phyloP scores from a whole-genome alignment of 2,888 invertebrate species.

The Taphrorychus bicolor region DNA sequence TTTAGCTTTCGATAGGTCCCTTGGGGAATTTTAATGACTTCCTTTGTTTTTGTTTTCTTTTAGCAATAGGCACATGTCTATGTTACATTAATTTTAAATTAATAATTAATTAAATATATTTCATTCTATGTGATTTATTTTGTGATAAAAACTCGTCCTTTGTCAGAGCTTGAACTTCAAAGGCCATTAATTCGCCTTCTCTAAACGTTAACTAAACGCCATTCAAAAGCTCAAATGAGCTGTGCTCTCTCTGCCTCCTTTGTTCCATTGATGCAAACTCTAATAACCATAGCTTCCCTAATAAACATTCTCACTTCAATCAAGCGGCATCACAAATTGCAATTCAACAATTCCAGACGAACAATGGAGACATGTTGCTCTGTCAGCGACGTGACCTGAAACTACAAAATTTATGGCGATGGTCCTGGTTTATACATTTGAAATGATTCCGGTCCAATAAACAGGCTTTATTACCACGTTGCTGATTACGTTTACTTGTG shows the following conservation, averaged over 20 bases:
- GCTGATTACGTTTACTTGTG: background rate
- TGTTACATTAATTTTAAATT: too few relatives aligned
- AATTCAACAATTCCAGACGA: slow-evolving; percentile 10
- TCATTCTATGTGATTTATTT: too few relatives aligned
- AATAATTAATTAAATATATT: too few relatives aligned
- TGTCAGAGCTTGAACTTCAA: too few relatives aligned
- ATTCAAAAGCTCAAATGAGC: background rate
- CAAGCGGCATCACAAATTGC: slow-evolving; percentile 13
- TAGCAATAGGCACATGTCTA: too few relatives aligned
- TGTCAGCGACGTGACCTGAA: slow-evolving; percentile 30
- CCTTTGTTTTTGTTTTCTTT: too few relatives aligned
- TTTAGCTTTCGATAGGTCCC: background rate
- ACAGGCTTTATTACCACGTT: background rate
- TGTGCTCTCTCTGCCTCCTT: background rate
- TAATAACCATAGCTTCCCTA: background rate
- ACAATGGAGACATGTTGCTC: slow-evolving; percentile 22
- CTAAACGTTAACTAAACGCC: too few relatives aligned
- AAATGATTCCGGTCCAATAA: slow-evolving; percentile 23
- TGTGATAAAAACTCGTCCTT: too few relatives aligned
- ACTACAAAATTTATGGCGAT: slow-evolving; percentile 22
- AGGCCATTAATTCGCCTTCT: too few relatives aligned
- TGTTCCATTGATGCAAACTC: background rate
- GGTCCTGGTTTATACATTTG: slow-evolving; percentile 19
- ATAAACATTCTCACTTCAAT: background rate
- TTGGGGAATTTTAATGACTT: background rate